Base-by-base conservation (phyloP, 2,113 vertebrate genomes). In the Turdus rufiventris region DNA sequence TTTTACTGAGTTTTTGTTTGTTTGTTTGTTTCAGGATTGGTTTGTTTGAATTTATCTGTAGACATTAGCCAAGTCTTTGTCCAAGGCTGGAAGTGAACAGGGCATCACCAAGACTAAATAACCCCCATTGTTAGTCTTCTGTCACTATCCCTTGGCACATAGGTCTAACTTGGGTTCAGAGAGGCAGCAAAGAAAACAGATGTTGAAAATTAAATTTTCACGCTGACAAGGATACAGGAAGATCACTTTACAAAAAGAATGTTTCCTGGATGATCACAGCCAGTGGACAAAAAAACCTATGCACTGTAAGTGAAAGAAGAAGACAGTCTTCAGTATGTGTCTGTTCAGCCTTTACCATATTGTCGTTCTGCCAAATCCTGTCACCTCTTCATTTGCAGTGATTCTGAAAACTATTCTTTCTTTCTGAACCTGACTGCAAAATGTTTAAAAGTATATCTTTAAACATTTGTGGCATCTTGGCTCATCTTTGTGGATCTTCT, bases 121-220 rank as follows among this genome's bases (percentile, higher is more conserved):
- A 88, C 54, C 14, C 66, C 47, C 29, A n/a, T 13, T 36, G 83
- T 73, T 90, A 90, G 56, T 88, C 58, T 91, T 93, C 90, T 94
- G 82, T 93, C 90, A 76, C 71, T 90, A 38, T 71, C 67, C 58
- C 42, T 80, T 80, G 71, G 56, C 60, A 92, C 33, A 76, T 1
- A 65, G 50, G 24, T 66, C 60, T 62, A 70, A 31, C 63, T 33
- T 66, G 51, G 74, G 93, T 88, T 67, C 47, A 88, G 40, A 84
- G 34, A 72, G 36, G 20, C 78, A 88, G 54, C 58, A 77, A 89
- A 80, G 72, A 90, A 93, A 91, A 77, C 79, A 92, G 85, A 83
- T 90, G 62, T 68, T 92, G 47, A 88, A 90, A 93, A 80, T 51
- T 23, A 88, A 66, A 83, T 90, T 61, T 93, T 14, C 47, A 48